phyloP scores from a whole-genome alignment of 2,113 vertebrate species.

The Speoplatyrhinus poulsoni region DNA sequence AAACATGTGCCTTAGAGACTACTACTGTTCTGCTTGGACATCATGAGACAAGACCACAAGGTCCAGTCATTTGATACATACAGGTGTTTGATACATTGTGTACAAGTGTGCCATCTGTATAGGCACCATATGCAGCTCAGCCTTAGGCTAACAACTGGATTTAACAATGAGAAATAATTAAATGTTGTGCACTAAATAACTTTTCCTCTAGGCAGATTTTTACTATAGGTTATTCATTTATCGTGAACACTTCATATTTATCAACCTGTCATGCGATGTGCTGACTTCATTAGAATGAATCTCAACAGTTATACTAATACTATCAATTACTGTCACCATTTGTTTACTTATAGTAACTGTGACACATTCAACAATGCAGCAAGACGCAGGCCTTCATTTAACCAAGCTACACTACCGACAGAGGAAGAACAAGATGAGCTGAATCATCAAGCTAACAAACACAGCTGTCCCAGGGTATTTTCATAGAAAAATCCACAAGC shows the following conservation, averaged over 20 bases:
- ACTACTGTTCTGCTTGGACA: not conserved
- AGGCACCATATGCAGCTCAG: no score
- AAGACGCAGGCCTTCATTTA: slow-evolving; percentile 24
- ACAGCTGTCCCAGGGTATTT: slow-evolving; percentile 54
- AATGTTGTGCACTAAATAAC: no score
- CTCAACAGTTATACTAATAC: slow-evolving; percentile 30
- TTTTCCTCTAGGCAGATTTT: no score
- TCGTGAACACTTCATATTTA: not conserved
- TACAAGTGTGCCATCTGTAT: no score
- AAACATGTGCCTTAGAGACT: slow-evolving; percentile 11
- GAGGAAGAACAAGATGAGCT: slow-evolving; percentile 10
- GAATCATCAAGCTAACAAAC: slow-evolving; percentile 47
- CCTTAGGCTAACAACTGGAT: no score
- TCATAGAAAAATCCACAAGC: slow-evolving; percentile 54
- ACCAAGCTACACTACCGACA: slow-evolving; percentile 1
- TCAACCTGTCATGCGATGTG: no score
- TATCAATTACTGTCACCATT: slow-evolving; percentile 10
- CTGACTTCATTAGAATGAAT: slow-evolving; percentile 43
- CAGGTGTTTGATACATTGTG: no score
- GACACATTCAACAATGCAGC: slow-evolving; percentile 1
- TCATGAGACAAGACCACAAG: not conserved
- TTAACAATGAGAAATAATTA: no score
- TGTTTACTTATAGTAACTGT: slow-evolving; percentile 23
- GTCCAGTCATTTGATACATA: slow-evolving; percentile 1
- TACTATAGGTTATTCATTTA: not conserved